These are phyloP conservation scores for Frankliniella fusca DNA, from an alignment of 2,888 invertebrate species.

Conservation along the genomic window DNA sequence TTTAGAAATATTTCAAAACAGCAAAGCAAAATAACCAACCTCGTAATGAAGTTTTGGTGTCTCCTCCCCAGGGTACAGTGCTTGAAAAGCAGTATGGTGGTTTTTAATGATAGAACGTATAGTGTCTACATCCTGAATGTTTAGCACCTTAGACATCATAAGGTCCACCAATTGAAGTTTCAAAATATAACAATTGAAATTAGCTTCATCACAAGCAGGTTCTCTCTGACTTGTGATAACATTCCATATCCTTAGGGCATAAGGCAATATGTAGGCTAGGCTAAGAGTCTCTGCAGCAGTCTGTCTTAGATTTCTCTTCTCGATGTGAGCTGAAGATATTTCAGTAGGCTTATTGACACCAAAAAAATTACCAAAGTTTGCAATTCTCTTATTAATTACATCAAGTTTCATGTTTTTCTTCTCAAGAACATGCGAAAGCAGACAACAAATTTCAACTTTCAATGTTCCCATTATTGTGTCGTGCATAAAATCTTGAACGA, in stretches of 20 bases:
- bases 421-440: not conserved
- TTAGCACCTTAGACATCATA: not conserved
- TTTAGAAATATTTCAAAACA: too few species aligned
- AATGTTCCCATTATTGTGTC: not conserved
- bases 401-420: not conserved
- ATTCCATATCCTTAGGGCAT: not conserved
- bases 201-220: not conserved
- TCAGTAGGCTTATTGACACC: not conserved
- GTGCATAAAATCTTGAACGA: not conserved
- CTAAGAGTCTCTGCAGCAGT: not conserved
- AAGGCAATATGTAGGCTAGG: not conserved
- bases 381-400: not conserved
- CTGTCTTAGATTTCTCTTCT: not conserved
- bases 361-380: not conserved
- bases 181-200: not conserved
- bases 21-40: too few species aligned
- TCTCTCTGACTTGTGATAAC: not conserved
- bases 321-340: not conserved
- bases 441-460: not conserved
- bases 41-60: not conserved
- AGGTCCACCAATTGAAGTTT: not conserved
- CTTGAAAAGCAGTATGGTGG: not conserved
- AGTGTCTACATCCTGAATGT: not conserved
- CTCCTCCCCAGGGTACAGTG: not conserved
- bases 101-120: not conserved